A percentile compares a stretch with the other conserved stretches of the same genome.
These are phyloP conservation scores for Forbesichthys agassizii DNA, from an alignment of 2,113 vertebrate species.

Conservation along the genomic window DNA sequence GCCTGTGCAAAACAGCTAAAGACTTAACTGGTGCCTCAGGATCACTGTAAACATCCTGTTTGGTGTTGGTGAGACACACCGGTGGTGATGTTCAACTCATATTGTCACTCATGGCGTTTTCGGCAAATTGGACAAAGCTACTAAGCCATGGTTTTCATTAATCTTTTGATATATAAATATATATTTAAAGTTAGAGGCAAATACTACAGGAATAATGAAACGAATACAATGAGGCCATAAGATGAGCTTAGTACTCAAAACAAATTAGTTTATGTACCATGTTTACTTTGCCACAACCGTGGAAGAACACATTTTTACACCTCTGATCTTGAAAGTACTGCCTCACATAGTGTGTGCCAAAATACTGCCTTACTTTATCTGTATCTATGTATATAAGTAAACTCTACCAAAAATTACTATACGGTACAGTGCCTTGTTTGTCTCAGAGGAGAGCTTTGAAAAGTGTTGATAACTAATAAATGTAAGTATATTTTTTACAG, in stretches of 20 bases:
- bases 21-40: slow-evolving; percentile 71
- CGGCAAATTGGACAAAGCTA: slow-evolving; percentile 37
- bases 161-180: slow-evolving; percentile 18
- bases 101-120: slow-evolving; percentile 12
- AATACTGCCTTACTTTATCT: slow-evolving; percentile 53
- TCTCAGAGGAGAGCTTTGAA: slow-evolving; percentile 63
- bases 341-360: slow-evolving; percentile 54
- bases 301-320: slow-evolving; percentile 9
- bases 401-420: slow-evolving; percentile 54
- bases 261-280: neutral
- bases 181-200: slow-evolving; percentile 4
- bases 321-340: slow-evolving; percentile 32
- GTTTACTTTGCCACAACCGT: slow-evolving; percentile 6
- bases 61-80: slow-evolving; percentile 52
- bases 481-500: slow-evolving; percentile 62
- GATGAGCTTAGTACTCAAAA: slow-evolving; percentile 23
- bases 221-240: slow-evolving; percentile 35
- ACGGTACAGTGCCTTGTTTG: slow-evolving; percentile 68
- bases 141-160: slow-evolving; percentile 33
- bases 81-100: slow-evolving; percentile 28
- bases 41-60: slow-evolving; percentile 60
- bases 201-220: slow-evolving; percentile 41
- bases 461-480: slow-evolving; percentile 39
- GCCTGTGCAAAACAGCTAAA: slow-evolving; percentile 53
- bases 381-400: slow-evolving; percentile 36